Base-by-base conservation (phyloP, 2,888 invertebrate genomes). In the Aromia moschata region DNA sequence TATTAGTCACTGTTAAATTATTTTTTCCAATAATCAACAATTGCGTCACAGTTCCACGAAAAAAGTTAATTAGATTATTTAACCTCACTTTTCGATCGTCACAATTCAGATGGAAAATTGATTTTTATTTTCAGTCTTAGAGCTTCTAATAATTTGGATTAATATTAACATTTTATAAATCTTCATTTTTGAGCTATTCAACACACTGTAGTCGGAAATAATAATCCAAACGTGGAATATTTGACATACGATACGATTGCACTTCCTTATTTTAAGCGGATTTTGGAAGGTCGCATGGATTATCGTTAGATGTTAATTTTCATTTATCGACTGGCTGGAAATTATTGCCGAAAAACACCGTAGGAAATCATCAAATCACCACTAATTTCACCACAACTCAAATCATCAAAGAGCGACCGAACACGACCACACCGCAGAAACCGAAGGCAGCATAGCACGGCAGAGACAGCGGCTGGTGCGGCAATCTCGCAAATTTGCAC, bases 131-230 rank as follows among this genome's bases (percentile, higher is more conserved):
- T 66, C 74, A 75, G 77, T 79, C 74, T 74, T 73, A 67, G 79
- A 74, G 76, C 81, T 80, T 81, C 81, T 81, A 81, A 81, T 79
- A 71, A 76, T 66, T 64, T 68, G 62, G 65, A 71, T 73, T 71
- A 76, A 78, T 75, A 75, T 77, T 72, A 78, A 77, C 73, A 73
- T 71, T 73, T 74, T 78, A 73, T 73, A 76, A 74, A 77, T 74
- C 77, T 79, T 79, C 80, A 80, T 80, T 74, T 78, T 80, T 62
- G 67, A 67, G 52, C 36, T 12, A 47, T 41, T 41, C 9, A 10
- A 40, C n/a, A 17, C 30, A 46, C n/a, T 38, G 38, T 47, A 31
- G 30, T 40, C 33, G 30, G 12, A 16, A 33, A 45, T 43, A 47
- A 45, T 47, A 51, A 33, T 51, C 53, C 47, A 36, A 52, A 47